These are phyloP conservation scores for Orius insidiosus DNA, from an alignment of 1,140 invertebrate species.

Conservation along the genomic window DNA sequence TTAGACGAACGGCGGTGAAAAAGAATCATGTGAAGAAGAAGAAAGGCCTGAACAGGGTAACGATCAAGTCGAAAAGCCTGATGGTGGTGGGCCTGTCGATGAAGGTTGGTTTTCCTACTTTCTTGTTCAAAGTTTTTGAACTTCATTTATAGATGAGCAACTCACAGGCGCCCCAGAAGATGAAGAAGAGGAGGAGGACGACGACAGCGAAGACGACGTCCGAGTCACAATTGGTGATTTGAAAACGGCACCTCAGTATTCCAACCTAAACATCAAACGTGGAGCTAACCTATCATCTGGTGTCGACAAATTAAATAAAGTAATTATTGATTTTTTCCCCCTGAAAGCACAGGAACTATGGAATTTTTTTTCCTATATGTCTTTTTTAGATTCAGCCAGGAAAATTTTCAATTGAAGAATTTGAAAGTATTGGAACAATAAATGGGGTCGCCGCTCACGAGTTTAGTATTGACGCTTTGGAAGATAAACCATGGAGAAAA, in stretches of 20 bases:
- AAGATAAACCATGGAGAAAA: constrained; percentile 98
- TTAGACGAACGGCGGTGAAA: background rate
- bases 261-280: constrained; percentile 43
- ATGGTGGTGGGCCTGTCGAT: background rate
- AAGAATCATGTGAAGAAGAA: too few relatives aligned
- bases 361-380: constrained; percentile 2
- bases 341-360: background rate
- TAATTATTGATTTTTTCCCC: too few relatives aligned
- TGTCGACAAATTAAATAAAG: constrained; percentile 26
- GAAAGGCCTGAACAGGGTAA: too few relatives aligned
- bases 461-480: constrained; percentile 82
- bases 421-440: constrained; percentile 72
- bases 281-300: constrained; percentile 34
- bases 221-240: constrained; percentile 73
- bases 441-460: constrained; percentile 87
- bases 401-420: constrained; percentile 71
- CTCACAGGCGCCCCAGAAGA: constrained; percentile 22
- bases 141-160: too few relatives aligned
- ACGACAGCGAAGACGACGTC: constrained; percentile 59
- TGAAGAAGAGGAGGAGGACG: constrained; percentile 47
- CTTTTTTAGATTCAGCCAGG: constrained; percentile 35
- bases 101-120: too few relatives aligned
- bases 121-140: too few relatives aligned
- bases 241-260: constrained; percentile 47
- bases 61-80: background rate